phyloP scores from a whole-genome alignment of 2,888 invertebrate genomes.

The Metallyticus violacea region DNA sequence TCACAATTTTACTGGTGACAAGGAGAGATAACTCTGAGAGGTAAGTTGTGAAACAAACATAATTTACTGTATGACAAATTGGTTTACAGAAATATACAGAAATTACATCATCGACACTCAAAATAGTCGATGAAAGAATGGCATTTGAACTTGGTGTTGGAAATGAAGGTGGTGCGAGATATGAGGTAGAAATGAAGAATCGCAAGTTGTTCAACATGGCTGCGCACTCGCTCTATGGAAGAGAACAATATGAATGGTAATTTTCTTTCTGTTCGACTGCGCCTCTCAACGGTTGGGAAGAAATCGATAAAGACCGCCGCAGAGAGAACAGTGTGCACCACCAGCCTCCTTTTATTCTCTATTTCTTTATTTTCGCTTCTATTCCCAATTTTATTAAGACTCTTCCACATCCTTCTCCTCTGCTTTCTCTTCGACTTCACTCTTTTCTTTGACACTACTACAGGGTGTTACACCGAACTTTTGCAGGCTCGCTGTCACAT shows the following conservation, averaged over 20 bases:
- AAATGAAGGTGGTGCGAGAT: too few relatives aligned
- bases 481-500: too few relatives aligned
- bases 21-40: too few relatives aligned
- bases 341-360: background rate
- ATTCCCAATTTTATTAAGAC: slow-evolving; percentile 11
- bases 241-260: background rate
- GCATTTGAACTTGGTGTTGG: too few relatives aligned
- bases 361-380: slow-evolving; percentile 1
- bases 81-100: too few relatives aligned
- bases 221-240: background rate
- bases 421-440: background rate
- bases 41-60: too few relatives aligned
- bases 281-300: background rate
- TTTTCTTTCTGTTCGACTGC: background rate
- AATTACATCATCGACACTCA: too few relatives aligned
- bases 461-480: background rate
- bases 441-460: background rate
- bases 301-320: background rate
- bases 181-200: too few relatives aligned
- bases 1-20: too few relatives aligned
- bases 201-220: background rate
- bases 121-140: too few relatives aligned
- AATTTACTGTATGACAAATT: too few relatives aligned
- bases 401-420: background rate
- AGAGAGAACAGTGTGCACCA: background rate